Conservation (phyloP, 2,797 vertebrate species). For the Centropyge bicolor region DNA sequence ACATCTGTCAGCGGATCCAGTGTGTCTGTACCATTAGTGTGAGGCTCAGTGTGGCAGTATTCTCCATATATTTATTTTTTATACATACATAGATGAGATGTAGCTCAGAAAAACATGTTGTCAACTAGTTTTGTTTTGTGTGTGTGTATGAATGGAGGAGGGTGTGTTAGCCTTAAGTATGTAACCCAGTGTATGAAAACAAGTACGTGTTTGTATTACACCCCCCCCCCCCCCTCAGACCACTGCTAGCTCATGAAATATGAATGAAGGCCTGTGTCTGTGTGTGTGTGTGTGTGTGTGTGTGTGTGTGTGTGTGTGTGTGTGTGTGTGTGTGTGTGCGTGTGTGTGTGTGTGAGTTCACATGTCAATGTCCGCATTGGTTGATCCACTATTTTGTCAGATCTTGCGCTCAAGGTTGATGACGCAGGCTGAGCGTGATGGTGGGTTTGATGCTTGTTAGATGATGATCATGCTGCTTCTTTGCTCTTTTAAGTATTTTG, state of each 20-base stretch:
- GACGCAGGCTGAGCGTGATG: not conserved
- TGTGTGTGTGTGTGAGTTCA: conserved; percentile 20
- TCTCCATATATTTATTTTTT: too few species aligned
- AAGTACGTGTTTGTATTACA: conserved; percentile 73
- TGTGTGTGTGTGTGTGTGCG: conserved; percentile 16
- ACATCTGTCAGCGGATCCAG: too few species aligned
- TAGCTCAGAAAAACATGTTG: too few species aligned
- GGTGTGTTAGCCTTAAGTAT: conserved; percentile 39
- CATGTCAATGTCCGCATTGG: conserved; percentile 32
- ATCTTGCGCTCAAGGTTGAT: conserved; percentile 44
- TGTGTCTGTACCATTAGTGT: too few species aligned
- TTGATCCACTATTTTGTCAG: conserved; percentile 62
- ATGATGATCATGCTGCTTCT: not conserved
- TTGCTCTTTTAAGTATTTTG: conserved; percentile 1
- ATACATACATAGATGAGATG: too few species aligned
- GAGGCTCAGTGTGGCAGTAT: not conserved
- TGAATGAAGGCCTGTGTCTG: conserved; percentile 59
- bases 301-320: conserved; percentile 4
- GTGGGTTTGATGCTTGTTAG: not conserved
- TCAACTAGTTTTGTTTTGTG: not conserved
- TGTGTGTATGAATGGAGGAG: conserved; percentile 17
- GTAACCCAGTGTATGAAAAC: conserved; percentile 67
- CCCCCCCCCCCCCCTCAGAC: conserved; percentile 51
- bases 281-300: not conserved
- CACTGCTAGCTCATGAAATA: conserved; percentile 68